Percentiles rank a stretch among this genome's conserved stretches.
These are phyloP conservation scores for Raphicerus campestris DNA, from an alignment of 2,113 vertebrate genomes.

Conservation along the genomic window DNA sequence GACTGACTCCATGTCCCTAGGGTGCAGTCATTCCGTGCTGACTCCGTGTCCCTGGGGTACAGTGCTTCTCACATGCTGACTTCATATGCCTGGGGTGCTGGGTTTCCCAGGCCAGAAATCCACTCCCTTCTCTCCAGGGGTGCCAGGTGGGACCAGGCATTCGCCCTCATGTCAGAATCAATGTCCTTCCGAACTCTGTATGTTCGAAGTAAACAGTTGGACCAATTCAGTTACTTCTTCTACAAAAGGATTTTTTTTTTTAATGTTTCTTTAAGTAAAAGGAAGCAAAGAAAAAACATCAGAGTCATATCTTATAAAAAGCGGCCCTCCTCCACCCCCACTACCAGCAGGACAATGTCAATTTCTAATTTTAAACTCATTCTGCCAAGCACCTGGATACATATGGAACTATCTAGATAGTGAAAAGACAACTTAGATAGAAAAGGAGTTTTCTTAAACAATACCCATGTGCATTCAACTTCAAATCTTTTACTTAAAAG, in stretches of 20 bases:
- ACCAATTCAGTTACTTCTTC: neutral
- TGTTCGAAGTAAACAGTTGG: neutral
- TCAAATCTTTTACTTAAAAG: neutral
- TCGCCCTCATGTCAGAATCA: neutral
- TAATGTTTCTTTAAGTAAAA: neutral
- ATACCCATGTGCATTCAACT: neutral
- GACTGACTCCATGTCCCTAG: neutral
- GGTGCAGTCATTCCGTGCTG: neutral
- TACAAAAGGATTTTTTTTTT: neutral
- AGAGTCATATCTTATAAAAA: neutral
- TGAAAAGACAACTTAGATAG: neutral
- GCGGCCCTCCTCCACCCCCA: fast-evolving
- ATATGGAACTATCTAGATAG: neutral
- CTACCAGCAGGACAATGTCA: neutral
- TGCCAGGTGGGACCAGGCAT: neutral
- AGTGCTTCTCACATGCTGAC: neutral
- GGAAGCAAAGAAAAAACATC: neutral
- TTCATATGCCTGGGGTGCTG: fast-evolving
- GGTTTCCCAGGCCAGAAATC: fast-evolving
- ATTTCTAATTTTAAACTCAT: neutral
- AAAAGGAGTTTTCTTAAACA: neutral
- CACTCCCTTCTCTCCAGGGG: neutral
- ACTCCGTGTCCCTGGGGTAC: neutral
- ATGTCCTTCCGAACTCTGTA: neutral
- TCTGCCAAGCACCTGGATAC: neutral